phyloP scores from a whole-genome alignment of 2,888 invertebrate genomes.

The Lithophane semibrunnea region DNA sequence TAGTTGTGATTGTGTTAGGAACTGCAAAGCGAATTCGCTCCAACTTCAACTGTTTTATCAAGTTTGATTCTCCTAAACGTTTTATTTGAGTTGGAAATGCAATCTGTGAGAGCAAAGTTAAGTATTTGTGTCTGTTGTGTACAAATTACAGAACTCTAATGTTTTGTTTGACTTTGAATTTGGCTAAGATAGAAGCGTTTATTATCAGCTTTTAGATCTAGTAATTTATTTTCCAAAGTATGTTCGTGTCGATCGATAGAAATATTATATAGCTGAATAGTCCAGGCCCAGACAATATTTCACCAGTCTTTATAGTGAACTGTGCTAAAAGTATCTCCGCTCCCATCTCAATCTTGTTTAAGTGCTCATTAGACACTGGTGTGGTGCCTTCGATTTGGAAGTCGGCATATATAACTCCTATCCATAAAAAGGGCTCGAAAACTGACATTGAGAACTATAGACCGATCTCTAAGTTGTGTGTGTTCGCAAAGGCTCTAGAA shows the following conservation, averaged over 20 bases:
- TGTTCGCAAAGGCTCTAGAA: too few species aligned
- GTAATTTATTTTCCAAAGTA: neutral
- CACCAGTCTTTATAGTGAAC: too few species aligned
- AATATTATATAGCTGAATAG: neutral
- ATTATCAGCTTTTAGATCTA: neutral
- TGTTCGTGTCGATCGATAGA: neutral
- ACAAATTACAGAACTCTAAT: neutral
- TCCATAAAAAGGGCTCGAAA: too few species aligned
- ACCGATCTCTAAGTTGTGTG: too few species aligned
- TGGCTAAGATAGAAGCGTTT: neutral
- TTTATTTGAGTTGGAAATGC: slow-evolving; percentile 49
- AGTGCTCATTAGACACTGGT: too few species aligned
- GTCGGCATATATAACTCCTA: too few species aligned
- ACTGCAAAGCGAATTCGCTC: slow-evolving; percentile 19
- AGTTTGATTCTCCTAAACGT: slow-evolving; percentile 33
- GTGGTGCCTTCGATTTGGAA: too few species aligned
- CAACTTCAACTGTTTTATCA: slow-evolving; percentile 24
- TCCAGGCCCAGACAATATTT: too few species aligned
- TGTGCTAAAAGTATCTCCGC: too few species aligned
- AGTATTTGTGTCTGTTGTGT: slow-evolving; percentile 1
- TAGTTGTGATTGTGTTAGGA: slow-evolving; percentile 32
- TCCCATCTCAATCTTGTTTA: too few species aligned
- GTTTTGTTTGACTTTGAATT: slow-evolving; percentile 2
- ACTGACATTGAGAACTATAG: too few species aligned
- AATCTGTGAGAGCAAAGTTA: slow-evolving; percentile 12